Evolutionary conservation across 30 jellyfish, hydroid and myxozoan genomes (phyloP).

Genomic region (Hydractinia echinata): DNA sequence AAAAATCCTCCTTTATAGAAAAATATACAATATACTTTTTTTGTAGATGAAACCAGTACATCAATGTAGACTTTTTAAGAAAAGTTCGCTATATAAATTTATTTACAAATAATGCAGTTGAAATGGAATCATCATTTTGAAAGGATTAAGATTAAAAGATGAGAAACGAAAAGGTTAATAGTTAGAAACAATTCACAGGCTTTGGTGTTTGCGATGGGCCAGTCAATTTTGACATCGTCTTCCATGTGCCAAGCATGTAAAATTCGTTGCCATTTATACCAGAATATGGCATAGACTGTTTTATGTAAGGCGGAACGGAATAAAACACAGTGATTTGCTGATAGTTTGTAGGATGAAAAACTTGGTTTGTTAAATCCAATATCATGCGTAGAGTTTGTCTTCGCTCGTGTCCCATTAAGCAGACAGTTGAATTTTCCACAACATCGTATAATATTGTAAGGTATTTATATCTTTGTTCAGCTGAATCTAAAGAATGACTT

Average conservation of each 20-base stretch:
- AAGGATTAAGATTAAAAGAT: too few relatives aligned
- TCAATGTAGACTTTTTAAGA: background rate
- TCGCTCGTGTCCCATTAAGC: conserved; percentile 96
- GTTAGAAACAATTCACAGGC: background rate
- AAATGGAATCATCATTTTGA: too few relatives aligned
- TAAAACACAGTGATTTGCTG: conserved; percentile 93
- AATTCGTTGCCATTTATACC: conserved; percentile 39
- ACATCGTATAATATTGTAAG: conserved; percentile 71
- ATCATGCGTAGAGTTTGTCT: conserved; percentile 88
- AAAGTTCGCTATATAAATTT: background rate
- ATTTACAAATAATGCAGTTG: too few relatives aligned
- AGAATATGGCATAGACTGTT: conserved; percentile 22
- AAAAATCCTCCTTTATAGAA: conserved; percentile 12
- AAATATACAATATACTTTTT: conserved; percentile 5
- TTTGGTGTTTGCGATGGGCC: conserved; percentile 11
- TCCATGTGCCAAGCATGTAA: conserved; percentile 90
- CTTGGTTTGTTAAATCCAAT: conserved; percentile 54
- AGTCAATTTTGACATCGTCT: conserved; percentile 23
- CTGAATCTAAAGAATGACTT: conserved; percentile 72
- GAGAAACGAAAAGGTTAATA: too few relatives aligned
- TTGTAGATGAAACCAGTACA: conserved; percentile 6
- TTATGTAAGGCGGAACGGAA: conserved; percentile 77
- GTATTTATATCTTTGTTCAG: conserved; percentile 55
- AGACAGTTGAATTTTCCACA: conserved; percentile 84
- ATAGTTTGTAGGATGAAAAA: conserved; percentile 66